Conservation (phyloP, 2,113 vertebrate species). For the Phoxinus phoxinus region DNA sequence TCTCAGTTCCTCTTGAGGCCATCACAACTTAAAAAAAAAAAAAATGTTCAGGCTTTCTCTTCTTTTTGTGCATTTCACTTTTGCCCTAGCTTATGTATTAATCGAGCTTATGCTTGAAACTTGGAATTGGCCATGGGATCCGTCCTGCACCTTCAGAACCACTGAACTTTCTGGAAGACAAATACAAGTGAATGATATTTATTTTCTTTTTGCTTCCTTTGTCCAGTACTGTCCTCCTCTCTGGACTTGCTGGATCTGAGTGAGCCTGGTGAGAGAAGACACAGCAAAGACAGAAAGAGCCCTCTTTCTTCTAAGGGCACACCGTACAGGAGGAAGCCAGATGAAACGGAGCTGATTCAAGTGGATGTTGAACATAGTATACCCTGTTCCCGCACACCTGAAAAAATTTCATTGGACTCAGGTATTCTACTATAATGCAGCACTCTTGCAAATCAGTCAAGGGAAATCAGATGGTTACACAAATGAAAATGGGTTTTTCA, state of each 20-base stretch:
- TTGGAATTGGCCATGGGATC: not conserved
- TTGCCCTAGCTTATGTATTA: not conserved
- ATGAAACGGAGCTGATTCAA: slow-evolving; percentile 91
- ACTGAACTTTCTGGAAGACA: not conserved
- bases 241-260: slow-evolving; percentile 96
- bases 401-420: slow-evolving; percentile 87
- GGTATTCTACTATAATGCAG: slow-evolving; percentile 74
- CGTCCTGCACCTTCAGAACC: not conserved
- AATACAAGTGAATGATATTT: not conserved
- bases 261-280: slow-evolving; percentile 88
- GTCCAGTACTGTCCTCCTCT: slow-evolving; percentile 89
- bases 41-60: too few relatives aligned
- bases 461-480: not conserved
- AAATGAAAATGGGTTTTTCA: not conserved
- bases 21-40: not conserved
- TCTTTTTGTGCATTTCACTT: not conserved
- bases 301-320: slow-evolving; percentile 81
- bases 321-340: slow-evolving; percentile 85
- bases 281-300: slow-evolving; percentile 86
- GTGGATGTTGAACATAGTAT: slow-evolving; percentile 85
- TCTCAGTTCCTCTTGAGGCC: not conserved
- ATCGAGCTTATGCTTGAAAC: not conserved
- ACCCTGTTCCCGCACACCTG: slow-evolving; percentile 77
- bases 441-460: not conserved
- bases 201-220: slow-evolving; percentile 25